Evolutionary conservation across 2,113 vertebrate genomes (phyloP), one percentile per base, ranked within the genome.

Genomic region (Suncus etruscus): DNA sequence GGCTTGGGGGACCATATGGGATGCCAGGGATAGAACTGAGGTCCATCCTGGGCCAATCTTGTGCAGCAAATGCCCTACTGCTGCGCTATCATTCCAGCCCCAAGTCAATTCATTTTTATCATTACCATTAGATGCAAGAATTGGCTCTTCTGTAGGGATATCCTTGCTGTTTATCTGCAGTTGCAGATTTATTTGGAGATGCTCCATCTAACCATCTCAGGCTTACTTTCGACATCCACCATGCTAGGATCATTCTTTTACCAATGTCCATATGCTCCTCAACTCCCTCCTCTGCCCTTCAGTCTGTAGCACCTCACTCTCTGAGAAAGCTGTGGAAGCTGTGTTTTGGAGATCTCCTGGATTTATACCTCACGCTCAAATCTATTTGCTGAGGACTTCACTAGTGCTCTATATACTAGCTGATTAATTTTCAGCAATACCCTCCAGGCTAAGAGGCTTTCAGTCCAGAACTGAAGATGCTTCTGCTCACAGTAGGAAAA

Each of bases 131-230:
- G 68, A 31, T 27, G n/a, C 16, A 24, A 11, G 54, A 54, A 15
- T 70, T 22, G 6, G 22, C 16, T 75, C 14, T 51, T 77, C 32
- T 58, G 22, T 69, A 66, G 54, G 6, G 24, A 2, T 7, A 12
- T 32, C 2, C 18, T 1, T 6, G 31, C 27, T 50, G 12, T 20
- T 32, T 22, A 0, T 0, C 11, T 4, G 29, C 12, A 12, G 22
- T 58, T 48, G 31, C 32, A 58, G 47, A 12, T 63, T 54, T 24
- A 47, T 54, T 22, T 11, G 32, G 80, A 45, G 16, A 78, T 18
- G 24, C 73, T 6, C 20, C 61, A 27, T 47, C 66, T 22, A 29
- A 16, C 1, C 45, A 45, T 12, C 25, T 8, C 16, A 25, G 47
- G 77, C 74, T 85, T 1, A 10, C 27, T 9, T 15, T 20, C 18